Base-by-base conservation (phyloP, 2,113 vertebrate genomes). In the Odocoileus virginianus region DNA sequence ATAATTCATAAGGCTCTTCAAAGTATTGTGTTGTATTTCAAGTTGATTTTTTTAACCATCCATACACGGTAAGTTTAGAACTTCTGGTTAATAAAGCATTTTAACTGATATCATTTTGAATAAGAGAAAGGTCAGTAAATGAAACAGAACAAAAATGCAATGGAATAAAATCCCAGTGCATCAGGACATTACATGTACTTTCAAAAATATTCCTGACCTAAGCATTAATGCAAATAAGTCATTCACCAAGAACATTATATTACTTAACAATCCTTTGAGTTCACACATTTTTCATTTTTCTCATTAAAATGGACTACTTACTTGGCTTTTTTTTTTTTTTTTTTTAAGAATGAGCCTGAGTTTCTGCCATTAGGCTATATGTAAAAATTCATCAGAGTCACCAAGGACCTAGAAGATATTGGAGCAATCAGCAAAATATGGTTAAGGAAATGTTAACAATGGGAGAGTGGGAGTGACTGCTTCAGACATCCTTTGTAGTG, bases 241-340 rank as follows among this genome's bases (percentile, higher is more conserved):
- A 84, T 87, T 93, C 64, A 58, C 55, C 17, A 78, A 91, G 88
- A 94, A 45, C 60, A 74, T 88, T 81, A 76, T 76, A 50, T 55
- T 92, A 61, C 27, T 45, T 45, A 97, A 91, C 95, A 92, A 71
- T 83, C 61, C 47, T 97, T 96, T 89, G 67, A 91, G 71, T 94
- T 95, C 12, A 54, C 60, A n/a, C 1, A n/a, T 89, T 97, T 97
- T 97, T 83, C 30, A 60, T 57, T 87, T 93, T 95, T 93, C 55
- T 91, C 33, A 87, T 97, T 89, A 95, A 93, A 97, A 91, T 47
- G n/a, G n/a, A 86, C 57, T 71, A 84, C 79, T 95, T 89, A 78
- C 67, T 92, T 94, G 64, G 28, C 60, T 96, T 94, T 45, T 92
- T 97, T 55, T 92, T 97, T 36, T 36, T 61, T 33, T 16, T n/a